Evolutionary conservation across 2,888 invertebrate genomes (phyloP).

Genomic region (Bombylius major): DNA sequence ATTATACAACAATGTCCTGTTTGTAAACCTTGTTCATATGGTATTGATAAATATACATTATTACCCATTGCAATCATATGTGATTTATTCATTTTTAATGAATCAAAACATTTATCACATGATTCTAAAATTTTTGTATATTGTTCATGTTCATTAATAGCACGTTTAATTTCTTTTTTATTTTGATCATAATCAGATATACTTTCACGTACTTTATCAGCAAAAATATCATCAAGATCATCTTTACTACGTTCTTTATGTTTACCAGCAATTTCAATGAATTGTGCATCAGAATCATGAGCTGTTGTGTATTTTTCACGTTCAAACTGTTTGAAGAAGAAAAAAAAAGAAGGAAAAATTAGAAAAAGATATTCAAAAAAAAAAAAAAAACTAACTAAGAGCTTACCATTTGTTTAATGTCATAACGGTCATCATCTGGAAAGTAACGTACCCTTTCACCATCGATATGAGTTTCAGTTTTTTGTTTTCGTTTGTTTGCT

Average conservation of each 20-base stretch:
- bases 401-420: slow-evolving; percentile 67
- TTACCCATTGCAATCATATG: slow-evolving; percentile 68
- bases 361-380: slow-evolving; percentile 12
- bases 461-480: slow-evolving; percentile 56
- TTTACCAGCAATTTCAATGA: slow-evolving; percentile 59
- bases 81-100: slow-evolving; percentile 67
- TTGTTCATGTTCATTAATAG: slow-evolving; percentile 60
- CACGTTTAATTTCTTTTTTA: slow-evolving; percentile 47
- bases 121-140: slow-evolving; percentile 59
- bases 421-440: slow-evolving; percentile 79
- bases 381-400: background rate
- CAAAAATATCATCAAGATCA: slow-evolving; percentile 76
- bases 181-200: slow-evolving; percentile 48
- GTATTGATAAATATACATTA: slow-evolving; percentile 75
- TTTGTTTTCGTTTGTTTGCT: slow-evolving; percentile 33
- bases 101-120: slow-evolving; percentile 75
- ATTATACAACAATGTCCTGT: slow-evolving; percentile 77
- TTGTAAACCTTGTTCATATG: slow-evolving; percentile 66
- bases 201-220: slow-evolving; percentile 59
- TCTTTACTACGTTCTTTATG: slow-evolving; percentile 45
- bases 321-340: slow-evolving; percentile 48
- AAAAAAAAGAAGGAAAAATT: slow-evolving; percentile 16
- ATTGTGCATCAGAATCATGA: slow-evolving; percentile 67
- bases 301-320: slow-evolving; percentile 68
- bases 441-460: slow-evolving; percentile 71